Percentiles rank a stretch among this genome's conserved stretches.
phyloP scores from a whole-genome alignment of 2,113 vertebrate species.

The Ammodytes marinus region DNA sequence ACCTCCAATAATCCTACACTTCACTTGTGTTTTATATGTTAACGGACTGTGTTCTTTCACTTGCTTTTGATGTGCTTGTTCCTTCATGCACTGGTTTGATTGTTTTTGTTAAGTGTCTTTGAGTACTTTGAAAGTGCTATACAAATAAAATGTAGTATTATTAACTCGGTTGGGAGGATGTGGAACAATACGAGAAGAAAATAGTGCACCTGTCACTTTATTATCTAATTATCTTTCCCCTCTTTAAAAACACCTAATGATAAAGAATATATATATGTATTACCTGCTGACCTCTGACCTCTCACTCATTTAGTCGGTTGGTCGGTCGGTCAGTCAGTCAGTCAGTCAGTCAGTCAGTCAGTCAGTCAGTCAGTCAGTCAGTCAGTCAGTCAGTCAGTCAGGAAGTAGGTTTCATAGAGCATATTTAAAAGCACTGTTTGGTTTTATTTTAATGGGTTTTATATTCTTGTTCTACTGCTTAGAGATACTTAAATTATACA shows the following conservation, averaged over 20 bases:
- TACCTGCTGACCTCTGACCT: conserved; percentile 25
- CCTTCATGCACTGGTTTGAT: no score
- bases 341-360: no score
- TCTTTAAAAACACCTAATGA: background rate
- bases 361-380: no score
- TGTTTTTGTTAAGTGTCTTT: no score
- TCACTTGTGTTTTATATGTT: no score
- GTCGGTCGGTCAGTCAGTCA: background rate
- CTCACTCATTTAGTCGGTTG: background rate
- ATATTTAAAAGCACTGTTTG: background rate
- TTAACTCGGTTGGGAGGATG: conserved; percentile 23
- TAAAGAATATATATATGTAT: background rate
- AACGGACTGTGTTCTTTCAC: no score
- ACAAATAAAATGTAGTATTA: no score
- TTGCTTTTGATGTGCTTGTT: no score
- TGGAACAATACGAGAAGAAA: conserved; percentile 23
- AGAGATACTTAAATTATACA: background rate
- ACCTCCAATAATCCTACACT: no score
- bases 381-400: no score
- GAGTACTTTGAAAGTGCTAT: no score
- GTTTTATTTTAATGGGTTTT: background rate
- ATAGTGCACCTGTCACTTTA: background rate
- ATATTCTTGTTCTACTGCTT: background rate
- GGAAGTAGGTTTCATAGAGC: background rate
- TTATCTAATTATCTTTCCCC: background rate